A percentile compares a stretch with the other conserved stretches of the same genome.
Evolutionary conservation across 2,113 vertebrate genomes (phyloP).

Genomic region (Oxygymnocypris stewartii): DNA sequence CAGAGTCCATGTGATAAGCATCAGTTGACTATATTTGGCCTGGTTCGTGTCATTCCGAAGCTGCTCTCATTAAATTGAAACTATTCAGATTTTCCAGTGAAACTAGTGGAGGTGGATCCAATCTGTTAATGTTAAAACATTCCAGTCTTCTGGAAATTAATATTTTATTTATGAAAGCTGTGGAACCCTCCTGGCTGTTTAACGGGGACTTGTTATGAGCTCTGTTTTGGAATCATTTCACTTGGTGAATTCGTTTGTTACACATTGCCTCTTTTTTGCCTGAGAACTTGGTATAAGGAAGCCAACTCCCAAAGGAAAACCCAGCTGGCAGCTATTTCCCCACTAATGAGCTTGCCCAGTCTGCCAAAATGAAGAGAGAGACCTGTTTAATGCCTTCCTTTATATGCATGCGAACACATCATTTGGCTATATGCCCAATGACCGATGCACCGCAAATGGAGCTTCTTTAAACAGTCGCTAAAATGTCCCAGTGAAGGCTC

Average conservation of each 20-base stretch:
- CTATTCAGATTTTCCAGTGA: constrained; percentile 46
- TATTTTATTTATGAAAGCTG: constrained; percentile 35
- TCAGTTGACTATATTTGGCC: constrained; percentile 16
- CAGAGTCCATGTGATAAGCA: background rate
- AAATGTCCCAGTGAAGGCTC: constrained; percentile 23
- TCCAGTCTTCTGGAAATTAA: constrained; percentile 38
- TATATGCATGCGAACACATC: constrained; percentile 35
- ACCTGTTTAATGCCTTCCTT: constrained; percentile 44
- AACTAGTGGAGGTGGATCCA: constrained; percentile 36
- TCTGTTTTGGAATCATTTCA: constrained; percentile 35
- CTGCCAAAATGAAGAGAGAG: constrained; percentile 29
- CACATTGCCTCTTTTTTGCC: constrained; percentile 25
- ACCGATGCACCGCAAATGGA: constrained; percentile 41
- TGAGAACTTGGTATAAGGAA: constrained; percentile 42
- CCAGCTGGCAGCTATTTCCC: constrained; percentile 52
- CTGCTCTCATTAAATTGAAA: constrained; percentile 24
- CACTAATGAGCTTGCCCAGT: constrained; percentile 51
- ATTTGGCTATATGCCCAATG: constrained; percentile 45
- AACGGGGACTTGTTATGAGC: constrained; percentile 23
- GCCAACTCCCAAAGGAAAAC: constrained; percentile 36
- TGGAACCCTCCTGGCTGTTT: constrained; percentile 29
- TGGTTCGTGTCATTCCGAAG: constrained; percentile 18
- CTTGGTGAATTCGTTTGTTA: constrained; percentile 33
- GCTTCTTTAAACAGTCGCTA: constrained; percentile 34
- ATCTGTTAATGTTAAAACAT: constrained; percentile 47